These are phyloP conservation scores for Charadrius vociferus DNA, from an alignment of 2,113 vertebrate species.

Conservation along the genomic window DNA sequence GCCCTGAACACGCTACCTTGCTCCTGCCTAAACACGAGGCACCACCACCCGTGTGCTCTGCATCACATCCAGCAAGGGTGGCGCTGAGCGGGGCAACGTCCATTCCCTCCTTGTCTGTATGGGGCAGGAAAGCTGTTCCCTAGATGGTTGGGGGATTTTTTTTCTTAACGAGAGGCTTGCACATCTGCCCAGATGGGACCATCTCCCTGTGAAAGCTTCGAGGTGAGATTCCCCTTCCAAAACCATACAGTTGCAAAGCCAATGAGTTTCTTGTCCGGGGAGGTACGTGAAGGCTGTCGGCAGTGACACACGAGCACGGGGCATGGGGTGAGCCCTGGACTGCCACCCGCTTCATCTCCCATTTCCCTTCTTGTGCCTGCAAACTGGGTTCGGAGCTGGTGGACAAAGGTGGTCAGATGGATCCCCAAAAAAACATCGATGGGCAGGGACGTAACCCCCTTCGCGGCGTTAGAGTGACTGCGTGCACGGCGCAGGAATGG, in stretches of 20 bases:
- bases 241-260: fast-evolving
- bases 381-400: background rate
- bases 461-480: background rate
- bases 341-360: fast-evolving
- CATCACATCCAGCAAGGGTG: fast-evolving
- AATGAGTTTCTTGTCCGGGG: background rate
- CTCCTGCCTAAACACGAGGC: background rate
- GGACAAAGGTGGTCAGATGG: background rate
- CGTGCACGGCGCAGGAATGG: background rate
- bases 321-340: background rate
- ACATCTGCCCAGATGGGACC: background rate
- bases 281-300: background rate
- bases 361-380: background rate
- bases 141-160: fast-evolving
- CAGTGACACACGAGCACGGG: background rate
- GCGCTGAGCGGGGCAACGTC: background rate
- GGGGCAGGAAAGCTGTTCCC: background rate
- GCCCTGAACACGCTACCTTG: background rate
- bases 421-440: background rate
- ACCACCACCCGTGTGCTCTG: fast-evolving
- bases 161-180: background rate
- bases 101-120: fast-evolving
- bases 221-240: background rate
- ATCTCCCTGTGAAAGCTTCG: fast-evolving
- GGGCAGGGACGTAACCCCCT: background rate